phyloP scores from a whole-genome alignment of 2,113 vertebrate species.

The Paedocypris sp. region DNA sequence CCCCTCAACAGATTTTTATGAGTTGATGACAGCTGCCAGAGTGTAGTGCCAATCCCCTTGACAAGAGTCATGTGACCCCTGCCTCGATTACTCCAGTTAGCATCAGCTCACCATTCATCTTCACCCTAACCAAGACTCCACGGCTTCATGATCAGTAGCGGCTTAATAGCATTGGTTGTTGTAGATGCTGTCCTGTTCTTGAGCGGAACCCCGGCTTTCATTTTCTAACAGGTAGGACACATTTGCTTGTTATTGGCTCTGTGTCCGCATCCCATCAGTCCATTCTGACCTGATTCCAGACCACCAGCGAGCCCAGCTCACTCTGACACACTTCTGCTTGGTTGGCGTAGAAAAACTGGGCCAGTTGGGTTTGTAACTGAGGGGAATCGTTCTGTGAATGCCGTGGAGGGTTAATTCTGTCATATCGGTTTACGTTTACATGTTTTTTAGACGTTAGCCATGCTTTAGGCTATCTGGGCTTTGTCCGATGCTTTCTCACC shows the following conservation, averaged over 20 bases:
- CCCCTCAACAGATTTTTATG: conserved; percentile 40
- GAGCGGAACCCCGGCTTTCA: not conserved
- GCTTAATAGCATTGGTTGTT: not conserved
- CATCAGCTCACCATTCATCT: too few relatives aligned
- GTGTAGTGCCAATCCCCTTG: conserved; percentile 40
- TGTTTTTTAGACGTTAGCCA: not conserved
- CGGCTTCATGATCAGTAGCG: too few relatives aligned
- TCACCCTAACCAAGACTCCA: too few relatives aligned
- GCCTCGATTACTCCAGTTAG: conserved; percentile 26
- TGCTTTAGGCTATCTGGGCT: too few relatives aligned
- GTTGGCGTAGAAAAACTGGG: conserved; percentile 38
- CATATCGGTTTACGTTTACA: not conserved
- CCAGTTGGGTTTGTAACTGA: conserved; percentile 34
- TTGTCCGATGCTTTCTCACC: too few relatives aligned
- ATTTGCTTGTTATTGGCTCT: not conserved
- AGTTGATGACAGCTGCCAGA: conserved; percentile 52
- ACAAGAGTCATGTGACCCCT: conserved; percentile 39
- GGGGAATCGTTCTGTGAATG: conserved; percentile 13
- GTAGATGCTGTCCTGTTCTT: not conserved
- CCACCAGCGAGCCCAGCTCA: not conserved
- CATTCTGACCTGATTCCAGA: conserved; percentile 23
- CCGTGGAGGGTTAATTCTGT: conserved; percentile 3
- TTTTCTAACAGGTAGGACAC: not conserved
- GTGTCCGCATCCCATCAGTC: conserved; percentile 6
- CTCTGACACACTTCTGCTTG: conserved; percentile 43